Evolutionary conservation across 2,888 invertebrate genomes (phyloP), one percentile per base, ranked within the genome.

Genomic region (Harmothoe impar): DNA sequence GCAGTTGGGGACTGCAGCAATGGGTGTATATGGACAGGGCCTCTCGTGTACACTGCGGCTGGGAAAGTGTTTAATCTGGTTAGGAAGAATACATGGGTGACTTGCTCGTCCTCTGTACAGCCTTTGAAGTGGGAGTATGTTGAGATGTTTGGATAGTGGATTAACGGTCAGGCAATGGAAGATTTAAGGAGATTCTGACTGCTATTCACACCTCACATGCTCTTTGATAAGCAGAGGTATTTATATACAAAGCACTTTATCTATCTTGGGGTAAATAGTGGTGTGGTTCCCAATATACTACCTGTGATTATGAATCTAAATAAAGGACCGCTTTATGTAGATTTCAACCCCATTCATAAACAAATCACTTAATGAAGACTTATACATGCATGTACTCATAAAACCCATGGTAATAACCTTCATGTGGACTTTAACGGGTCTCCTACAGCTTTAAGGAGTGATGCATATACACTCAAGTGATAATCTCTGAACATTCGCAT

Each of bases 41-140:
- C 10, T 43, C 10, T 43, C 43, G 43, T 43, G 43, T 43, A 43
- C 10, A 43, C 43, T 43, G 43, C 62, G 62, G 72, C 72, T 29
- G 72, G 29, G 72, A 72, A 72, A 72, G 72, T 72, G 72, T 29
- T 72, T 84, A 51, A 84, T 35, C 84, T 84, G 17, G 84, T 35
- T 84, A 51, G 17, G 33, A 17, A n/a, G 68, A n/a, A n/a, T 15
- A 25, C n/a, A 15, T 84, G 43, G 1, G n/a, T 33, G 43, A 33
- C n/a, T 84, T 23, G 35, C 29, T 33, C 15, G 51, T 33, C 43
- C 84, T 35, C 84, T 84, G 84, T n/a, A 35, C 23, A 78, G 31
- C n/a, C 84, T 84, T 84, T 84, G n/a, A 84, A 29, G 72, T 72
- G 29, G 15, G 25, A 29, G 29, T 72, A 29, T 72, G 15, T 29